Conservation (phyloP, 2,797 vertebrate species). For the Acanthopagrus latus region DNA sequence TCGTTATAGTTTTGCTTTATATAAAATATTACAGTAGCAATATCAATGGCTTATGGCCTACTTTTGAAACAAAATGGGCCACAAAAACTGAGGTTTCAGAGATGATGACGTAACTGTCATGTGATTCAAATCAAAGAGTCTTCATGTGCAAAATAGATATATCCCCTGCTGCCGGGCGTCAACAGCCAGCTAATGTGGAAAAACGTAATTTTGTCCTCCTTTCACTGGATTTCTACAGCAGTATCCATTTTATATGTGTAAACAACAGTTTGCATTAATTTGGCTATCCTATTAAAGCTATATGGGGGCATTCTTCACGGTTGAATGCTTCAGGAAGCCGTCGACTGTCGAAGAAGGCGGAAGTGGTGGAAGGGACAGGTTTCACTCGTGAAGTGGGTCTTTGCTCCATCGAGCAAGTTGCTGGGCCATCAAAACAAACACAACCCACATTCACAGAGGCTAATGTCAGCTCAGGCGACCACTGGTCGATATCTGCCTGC, state of each 20-base stretch:
- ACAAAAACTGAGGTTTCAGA: background rate
- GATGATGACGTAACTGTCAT: slow-evolving; percentile 9
- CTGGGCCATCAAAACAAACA: slow-evolving; percentile 69
- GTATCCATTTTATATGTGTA: accelerated
- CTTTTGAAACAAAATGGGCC: background rate
- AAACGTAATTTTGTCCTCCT: accelerated
- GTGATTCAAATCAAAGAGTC: slow-evolving; percentile 55
- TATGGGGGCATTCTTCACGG: background rate
- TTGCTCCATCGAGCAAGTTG: slow-evolving; percentile 27
- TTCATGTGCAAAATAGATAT: slow-evolving; percentile 27
- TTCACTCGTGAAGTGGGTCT: slow-evolving; percentile 42
- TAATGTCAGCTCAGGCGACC: background rate
- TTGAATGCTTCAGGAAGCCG: background rate
- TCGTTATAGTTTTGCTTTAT: background rate
- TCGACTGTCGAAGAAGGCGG: slow-evolving; percentile 54
- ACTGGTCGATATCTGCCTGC: background rate
- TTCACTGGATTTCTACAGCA: accelerated
- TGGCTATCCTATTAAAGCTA: accelerated
- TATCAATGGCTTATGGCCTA: background rate
- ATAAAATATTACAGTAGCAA: background rate
- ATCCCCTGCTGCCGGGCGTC: background rate
- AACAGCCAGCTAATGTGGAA: background rate
- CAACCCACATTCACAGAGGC: background rate
- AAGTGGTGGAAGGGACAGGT: background rate
- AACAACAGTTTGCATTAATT: background rate